These are phyloP conservation scores for Syngnathus floridae DNA, from an alignment of 2,113 vertebrate species.

Conservation along the genomic window DNA sequence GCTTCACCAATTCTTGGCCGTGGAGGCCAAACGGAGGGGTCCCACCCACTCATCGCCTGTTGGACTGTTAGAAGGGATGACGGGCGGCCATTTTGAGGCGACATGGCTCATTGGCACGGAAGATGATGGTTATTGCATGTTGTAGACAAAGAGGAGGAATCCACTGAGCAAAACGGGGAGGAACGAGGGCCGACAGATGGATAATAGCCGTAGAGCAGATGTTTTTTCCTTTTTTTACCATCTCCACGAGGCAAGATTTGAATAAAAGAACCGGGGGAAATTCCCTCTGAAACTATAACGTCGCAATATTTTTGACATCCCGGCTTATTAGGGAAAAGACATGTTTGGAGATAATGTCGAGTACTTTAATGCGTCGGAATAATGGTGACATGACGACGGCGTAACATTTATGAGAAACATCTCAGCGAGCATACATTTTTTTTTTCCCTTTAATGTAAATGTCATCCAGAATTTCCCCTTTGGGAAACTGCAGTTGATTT, in stretches of 20 bases:
- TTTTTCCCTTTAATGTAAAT: not conserved
- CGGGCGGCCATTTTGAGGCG: slow-evolving; percentile 40
- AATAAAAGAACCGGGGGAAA: slow-evolving; percentile 11
- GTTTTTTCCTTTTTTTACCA: slow-evolving; percentile 15
- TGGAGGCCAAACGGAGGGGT: slow-evolving; percentile 57
- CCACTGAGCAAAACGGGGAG: slow-evolving; percentile 2
- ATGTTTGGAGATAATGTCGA: not conserved
- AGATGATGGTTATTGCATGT: slow-evolving; percentile 54
- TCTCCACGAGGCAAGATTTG: not conserved
- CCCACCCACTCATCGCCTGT: slow-evolving; percentile 21
- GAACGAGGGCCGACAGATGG: slow-evolving; percentile 32
- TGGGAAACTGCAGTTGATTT: not conserved
- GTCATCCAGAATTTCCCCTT: not conserved
- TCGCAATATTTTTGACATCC: not conserved
- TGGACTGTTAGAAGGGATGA: slow-evolving; percentile 16
- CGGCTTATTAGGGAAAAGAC: slow-evolving; percentile 18
- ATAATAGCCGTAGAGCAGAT: slow-evolving; percentile 47
- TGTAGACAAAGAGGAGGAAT: slow-evolving; percentile 35
- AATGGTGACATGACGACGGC: not conserved
- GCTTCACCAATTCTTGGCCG: slow-evolving; percentile 26
- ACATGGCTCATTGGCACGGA: slow-evolving; percentile 54
- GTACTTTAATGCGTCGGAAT: not conserved
- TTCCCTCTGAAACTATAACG: not conserved
- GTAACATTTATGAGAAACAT: not conserved
- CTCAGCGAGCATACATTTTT: not conserved